Base-by-base conservation (phyloP, 2,888 invertebrate species). In the Clostera curtula region DNA sequence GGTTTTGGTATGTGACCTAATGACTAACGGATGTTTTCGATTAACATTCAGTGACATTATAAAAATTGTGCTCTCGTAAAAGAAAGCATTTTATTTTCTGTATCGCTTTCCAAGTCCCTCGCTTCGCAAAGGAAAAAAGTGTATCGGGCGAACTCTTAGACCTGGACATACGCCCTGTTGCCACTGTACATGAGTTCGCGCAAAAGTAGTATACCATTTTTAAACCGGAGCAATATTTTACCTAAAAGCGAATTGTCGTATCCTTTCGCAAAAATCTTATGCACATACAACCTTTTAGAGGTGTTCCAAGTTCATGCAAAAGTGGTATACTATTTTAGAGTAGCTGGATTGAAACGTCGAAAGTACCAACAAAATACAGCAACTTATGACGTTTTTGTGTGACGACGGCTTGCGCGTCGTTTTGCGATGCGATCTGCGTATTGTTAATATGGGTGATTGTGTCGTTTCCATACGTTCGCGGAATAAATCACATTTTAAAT, bases 241-340 rank as follows among this genome's bases (percentile, higher is more conserved):
- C 29, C 18, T 2, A 9, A 23, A 19, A 27, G 12, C 8, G 43
- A 49, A 69, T 65, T 26, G 55, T 5, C 46, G 23, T 58, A 66
- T 70, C 61, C 63, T 61, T 48, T 32, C 19, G 29, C 34, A 12
- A 19, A 47, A 40, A 24, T 6, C 9, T 4, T 34, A 32, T 24
- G 5, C 3, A 54, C 53, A 23, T 74, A 65, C 5, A 47, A 10
- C 61, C 5, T 67, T 71, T 57, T 40, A 14, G 9, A 19, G 5
- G 29, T 33, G 15, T 25, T 7, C 5, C 2, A 22, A 27, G 35
- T 40, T 25, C 39, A 23, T 29, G 49, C 56, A 69, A 70, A 74
- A 72, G 72, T 74, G 56, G 74, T 73, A 72, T 72, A 73, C 73
- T 47, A 74, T 74, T 67, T 72, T 43, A 31, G 34, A 16, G 3